phyloP scores from a whole-genome alignment of 2,113 vertebrate species.

The Galemys pyrenaicus region DNA sequence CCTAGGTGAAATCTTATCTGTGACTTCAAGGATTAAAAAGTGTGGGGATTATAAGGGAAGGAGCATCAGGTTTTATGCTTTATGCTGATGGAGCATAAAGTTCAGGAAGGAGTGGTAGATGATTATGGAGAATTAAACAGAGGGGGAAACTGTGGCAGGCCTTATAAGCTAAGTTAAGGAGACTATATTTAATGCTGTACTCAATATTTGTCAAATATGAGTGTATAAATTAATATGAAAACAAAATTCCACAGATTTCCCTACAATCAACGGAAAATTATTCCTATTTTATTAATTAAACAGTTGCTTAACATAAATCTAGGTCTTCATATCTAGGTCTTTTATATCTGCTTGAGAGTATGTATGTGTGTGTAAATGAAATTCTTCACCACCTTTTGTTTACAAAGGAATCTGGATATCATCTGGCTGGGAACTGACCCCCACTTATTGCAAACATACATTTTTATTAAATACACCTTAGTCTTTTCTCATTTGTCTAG shows the following conservation, averaged over 20 bases:
- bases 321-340: no score
- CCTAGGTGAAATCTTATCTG: background rate
- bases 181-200: background rate
- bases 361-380: background rate
- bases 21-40: background rate
- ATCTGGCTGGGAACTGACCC: background rate
- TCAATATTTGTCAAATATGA: slow-evolving; percentile 15
- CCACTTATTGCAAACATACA: background rate
- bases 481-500: background rate
- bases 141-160: background rate
- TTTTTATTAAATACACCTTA: slow-evolving; percentile 27
- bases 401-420: background rate
- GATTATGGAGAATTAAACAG: slow-evolving; percentile 19
- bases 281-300: background rate
- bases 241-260: background rate
- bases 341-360: background rate
- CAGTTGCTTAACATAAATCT: slow-evolving; percentile 13
- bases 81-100: background rate
- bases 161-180: background rate
- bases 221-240: background rate
- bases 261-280: slow-evolving; percentile 2
- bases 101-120: background rate
- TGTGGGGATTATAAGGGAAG: background rate
- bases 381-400: background rate
- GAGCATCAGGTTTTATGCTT: background rate